Conservation (phyloP, 2,797 vertebrate genomes). For the Brachyalestes nurse region DNA sequence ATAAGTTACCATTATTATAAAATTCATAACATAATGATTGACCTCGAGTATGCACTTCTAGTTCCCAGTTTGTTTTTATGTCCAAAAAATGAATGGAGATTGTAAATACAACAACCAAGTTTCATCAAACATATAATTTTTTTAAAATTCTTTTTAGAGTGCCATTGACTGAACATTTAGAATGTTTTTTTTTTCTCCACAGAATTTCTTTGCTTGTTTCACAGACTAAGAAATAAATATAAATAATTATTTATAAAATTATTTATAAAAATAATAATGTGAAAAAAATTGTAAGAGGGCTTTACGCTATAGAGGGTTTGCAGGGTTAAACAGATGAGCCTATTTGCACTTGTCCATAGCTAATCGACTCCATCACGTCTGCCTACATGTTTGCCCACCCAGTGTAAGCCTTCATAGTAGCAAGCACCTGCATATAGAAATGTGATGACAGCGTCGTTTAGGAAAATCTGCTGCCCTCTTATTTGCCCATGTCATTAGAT, state of each 20-base stretch:
- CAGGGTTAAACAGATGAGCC: neutral
- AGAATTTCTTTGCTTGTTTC: too few relatives aligned
- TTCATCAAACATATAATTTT: too few relatives aligned
- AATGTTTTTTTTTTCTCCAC: neutral
- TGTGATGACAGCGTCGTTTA: slow-evolving; percentile 69
- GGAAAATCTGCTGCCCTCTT: slow-evolving; percentile 62
- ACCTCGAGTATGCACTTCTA: too few relatives aligned
- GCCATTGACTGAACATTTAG: neutral
- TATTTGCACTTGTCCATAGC: neutral
- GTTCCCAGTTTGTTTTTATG: too few relatives aligned
- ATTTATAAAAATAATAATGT: neutral
- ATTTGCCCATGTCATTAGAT: slow-evolving; percentile 74
- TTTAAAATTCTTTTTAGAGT: too few relatives aligned
- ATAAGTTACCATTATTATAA: too few relatives aligned
- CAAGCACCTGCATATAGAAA: slow-evolving; percentile 42
- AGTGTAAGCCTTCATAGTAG: slow-evolving; percentile 21
- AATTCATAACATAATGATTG: too few relatives aligned
- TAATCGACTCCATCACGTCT: slow-evolving; percentile 36
- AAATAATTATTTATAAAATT: too few relatives aligned
- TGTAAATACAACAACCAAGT: too few relatives aligned
- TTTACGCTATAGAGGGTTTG: neutral
- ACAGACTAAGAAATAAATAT: neutral
- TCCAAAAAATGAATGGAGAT: too few relatives aligned
- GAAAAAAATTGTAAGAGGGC: too few relatives aligned
- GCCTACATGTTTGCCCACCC: slow-evolving; percentile 35